Evolutionary conservation across 2,888 invertebrate species (phyloP).

Genomic region (Protonemura montana): DNA sequence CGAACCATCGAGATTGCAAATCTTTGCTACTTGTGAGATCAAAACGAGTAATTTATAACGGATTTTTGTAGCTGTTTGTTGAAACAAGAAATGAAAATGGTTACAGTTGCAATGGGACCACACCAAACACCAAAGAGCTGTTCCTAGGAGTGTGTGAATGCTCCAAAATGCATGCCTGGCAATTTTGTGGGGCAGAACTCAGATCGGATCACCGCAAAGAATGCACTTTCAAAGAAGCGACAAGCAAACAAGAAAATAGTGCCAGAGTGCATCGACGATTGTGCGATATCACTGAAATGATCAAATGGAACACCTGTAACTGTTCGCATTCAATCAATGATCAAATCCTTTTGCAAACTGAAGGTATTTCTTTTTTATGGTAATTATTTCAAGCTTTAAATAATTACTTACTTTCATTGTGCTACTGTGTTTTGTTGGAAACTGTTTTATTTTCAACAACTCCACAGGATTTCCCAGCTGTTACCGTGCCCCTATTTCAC

Average conservation of each 20-base stretch:
- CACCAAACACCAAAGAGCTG: conserved; percentile 54
- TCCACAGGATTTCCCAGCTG: conserved; percentile 60
- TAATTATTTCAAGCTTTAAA: not conserved
- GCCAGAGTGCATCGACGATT: conserved; percentile 59
- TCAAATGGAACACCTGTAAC: conserved; percentile 54
- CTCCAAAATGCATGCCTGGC: conserved; percentile 58
- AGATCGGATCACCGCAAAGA: conserved; percentile 54
- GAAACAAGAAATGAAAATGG: conserved; percentile 14
- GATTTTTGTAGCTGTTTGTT: conserved; percentile 32
- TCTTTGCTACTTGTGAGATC: conserved; percentile 27
- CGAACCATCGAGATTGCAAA: not conserved
- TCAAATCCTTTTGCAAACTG: conserved; percentile 56
- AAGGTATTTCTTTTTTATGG: conserved; percentile 53
- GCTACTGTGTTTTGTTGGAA: not conserved
- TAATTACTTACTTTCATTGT: conserved; percentile 9
- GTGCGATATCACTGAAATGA: conserved; percentile 59
- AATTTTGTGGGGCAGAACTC: conserved; percentile 57
- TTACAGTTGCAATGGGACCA: not conserved
- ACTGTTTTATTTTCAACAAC: conserved; percentile 32
- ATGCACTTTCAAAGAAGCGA: conserved; percentile 56
- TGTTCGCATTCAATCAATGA: conserved; percentile 55
- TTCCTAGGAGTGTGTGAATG: conserved; percentile 60
- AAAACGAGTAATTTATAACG: conserved; percentile 27
- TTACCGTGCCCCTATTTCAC: conserved; percentile 57
- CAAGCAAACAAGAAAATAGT: conserved; percentile 52